Base-by-base conservation (phyloP, 2,888 invertebrate genomes). In the Spodoptera picta region DNA sequence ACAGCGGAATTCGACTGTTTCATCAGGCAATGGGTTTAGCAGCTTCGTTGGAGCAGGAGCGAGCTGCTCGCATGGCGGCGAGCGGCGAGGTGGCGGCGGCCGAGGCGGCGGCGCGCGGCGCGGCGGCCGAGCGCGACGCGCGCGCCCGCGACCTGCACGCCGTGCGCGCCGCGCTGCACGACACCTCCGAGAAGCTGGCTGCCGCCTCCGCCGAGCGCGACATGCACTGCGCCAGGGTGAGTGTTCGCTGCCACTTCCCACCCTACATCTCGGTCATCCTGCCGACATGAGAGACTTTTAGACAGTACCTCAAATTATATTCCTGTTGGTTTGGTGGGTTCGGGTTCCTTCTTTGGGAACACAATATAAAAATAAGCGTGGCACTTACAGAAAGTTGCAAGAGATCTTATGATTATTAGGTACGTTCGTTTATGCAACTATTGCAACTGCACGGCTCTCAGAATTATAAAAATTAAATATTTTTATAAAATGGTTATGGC, bases 21-120 rank as follows among this genome's bases (percentile, higher is more conserved):
- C 6, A 31, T 0, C 77, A 95, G 95, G 97, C 97, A 45, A 96
- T 97, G 81, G 97, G 96, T 0, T 93, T 99, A 19, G 96, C 98
- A 68, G 97, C 97, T 50, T 98, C 99, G 84, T 91, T 99, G 59
- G 99, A 99, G 83, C 98, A 98, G 88, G 99, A 99, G 93, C 97
- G 97, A 64, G 97, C 97, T 77, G 98, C 98, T 83, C 97, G 98
- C 69, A 96, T 96, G 67, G 95, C 97, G 31, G 94, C 98, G 62
- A 97, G 98, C 83, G 96, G 97, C n/a, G 99, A 99, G 85, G 95
- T 98, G 59, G 96, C 91, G n/a, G 86, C 93, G 46, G 93, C 93
- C 11, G 95, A 94, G 81, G 89, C 92, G 59, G 87, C 90, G 31
- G 91, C 91, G 50, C 90, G 93, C 64, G 84, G 89, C 23, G 92